Conservation (phyloP, 2,888 invertebrate species). For the Phytoseiulus persimilis region DNA sequence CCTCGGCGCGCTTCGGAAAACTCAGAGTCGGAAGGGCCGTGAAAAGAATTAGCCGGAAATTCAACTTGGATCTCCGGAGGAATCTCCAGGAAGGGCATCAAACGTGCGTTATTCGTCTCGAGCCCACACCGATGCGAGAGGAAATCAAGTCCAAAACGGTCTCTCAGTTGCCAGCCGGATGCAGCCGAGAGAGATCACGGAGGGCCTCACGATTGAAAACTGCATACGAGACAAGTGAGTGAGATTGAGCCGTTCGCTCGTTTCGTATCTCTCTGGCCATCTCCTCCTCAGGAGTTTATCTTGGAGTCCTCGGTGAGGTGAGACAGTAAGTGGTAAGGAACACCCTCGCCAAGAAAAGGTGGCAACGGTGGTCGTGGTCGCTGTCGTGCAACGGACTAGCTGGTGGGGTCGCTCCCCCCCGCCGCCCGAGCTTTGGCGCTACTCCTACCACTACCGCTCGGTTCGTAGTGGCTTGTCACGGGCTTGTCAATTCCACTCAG, state of each 20-base stretch:
- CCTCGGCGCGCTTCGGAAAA: too few species aligned
- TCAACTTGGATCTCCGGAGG: too few species aligned
- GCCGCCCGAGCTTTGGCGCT: not conserved
- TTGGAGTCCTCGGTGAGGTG: not conserved
- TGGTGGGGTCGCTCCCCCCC: not conserved
- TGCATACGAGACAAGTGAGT: not conserved
- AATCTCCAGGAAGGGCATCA: too few species aligned
- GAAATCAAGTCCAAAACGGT: too few species aligned
- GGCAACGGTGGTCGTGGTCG: not conserved
- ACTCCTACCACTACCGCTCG: not conserved
- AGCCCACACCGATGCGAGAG: too few species aligned
- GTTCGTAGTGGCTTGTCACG: not conserved
- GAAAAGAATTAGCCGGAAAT: too few species aligned
- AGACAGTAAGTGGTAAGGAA: not conserved
- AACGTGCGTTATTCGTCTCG: too few species aligned
- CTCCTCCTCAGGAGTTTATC: not conserved
- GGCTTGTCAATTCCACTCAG: conserved; percentile 5
- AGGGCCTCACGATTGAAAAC: not conserved
- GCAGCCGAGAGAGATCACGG: too few species aligned
- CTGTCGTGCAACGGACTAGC: not conserved
- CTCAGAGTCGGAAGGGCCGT: too few species aligned
- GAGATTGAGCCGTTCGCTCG: not conserved
- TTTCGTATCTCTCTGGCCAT: not conserved
- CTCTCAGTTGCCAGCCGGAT: too few species aligned
- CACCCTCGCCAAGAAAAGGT: not conserved